Conservation (phyloP, 1,140 invertebrate genomes). For the Chionoecetes opilio region DNA sequence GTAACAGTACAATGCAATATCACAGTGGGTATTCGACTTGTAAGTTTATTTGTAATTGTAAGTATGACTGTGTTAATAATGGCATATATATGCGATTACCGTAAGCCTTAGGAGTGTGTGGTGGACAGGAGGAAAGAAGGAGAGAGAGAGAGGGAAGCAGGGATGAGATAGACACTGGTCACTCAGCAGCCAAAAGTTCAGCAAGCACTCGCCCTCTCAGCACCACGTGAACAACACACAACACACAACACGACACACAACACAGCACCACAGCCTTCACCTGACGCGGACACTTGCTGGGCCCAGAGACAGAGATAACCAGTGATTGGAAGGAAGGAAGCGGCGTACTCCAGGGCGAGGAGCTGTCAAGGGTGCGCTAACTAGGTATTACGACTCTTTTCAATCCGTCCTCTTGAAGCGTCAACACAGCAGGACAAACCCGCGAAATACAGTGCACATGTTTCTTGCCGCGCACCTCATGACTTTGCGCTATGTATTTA, state of each 20-base stretch:
- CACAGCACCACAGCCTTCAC: background rate
- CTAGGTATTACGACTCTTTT: too few relatives aligned
- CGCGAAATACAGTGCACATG: too few relatives aligned
- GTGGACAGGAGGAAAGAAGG: background rate
- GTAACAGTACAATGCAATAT: background rate
- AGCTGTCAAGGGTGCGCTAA: background rate
- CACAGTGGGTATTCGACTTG: too few relatives aligned
- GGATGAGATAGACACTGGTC: background rate
- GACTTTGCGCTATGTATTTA: too few relatives aligned
- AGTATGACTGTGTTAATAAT: background rate
- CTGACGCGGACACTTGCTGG: background rate
- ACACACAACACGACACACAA: background rate
- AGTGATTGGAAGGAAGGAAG: background rate
- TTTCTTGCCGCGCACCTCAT: too few relatives aligned
- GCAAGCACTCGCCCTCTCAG: background rate
- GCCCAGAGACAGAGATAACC: background rate
- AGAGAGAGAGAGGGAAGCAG: background rate
- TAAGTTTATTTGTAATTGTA: background rate
- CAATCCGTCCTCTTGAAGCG: too few relatives aligned
- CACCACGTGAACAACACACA: background rate
- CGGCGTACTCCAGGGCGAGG: background rate
- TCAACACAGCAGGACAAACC: too few relatives aligned
- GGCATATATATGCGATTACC: too few relatives aligned
- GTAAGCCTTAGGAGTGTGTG: conserved; percentile 7
- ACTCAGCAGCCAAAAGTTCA: background rate